Percentiles rank a stretch among this genome's conserved stretches.
Conservation (phyloP, 2,113 vertebrate genomes). For the Cyanistes caeruleus region DNA sequence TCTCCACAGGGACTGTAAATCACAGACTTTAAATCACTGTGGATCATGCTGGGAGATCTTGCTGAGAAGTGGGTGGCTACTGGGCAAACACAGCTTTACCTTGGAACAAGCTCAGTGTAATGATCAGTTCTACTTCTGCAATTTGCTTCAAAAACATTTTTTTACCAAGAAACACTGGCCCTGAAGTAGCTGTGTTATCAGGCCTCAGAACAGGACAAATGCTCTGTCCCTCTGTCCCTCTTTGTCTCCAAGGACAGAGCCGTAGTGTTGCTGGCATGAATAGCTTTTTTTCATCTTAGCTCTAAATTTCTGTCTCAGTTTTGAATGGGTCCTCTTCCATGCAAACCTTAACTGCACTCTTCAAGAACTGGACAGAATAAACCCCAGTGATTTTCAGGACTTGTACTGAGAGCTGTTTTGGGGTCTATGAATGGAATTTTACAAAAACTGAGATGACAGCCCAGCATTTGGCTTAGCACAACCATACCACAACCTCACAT, state of each 20-base stretch:
- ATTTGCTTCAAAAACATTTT: background rate
- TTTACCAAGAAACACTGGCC: background rate
- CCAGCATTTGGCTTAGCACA: background rate
- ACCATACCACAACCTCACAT: background rate
- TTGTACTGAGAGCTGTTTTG: background rate
- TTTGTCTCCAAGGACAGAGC: background rate
- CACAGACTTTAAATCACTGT: background rate
- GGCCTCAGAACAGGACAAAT: background rate
- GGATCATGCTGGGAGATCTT: background rate
- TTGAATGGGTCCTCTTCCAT: background rate
- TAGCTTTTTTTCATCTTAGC: background rate
- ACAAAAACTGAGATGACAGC: background rate
- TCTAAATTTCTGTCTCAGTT: background rate
- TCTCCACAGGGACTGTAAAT: background rate
- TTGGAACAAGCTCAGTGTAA: background rate
- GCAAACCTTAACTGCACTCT: background rate
- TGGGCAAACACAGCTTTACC: background rate
- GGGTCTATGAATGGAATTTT: background rate
- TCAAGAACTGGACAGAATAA: background rate
- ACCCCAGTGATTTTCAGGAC: background rate
- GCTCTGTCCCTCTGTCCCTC: background rate
- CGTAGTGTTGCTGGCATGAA: background rate
- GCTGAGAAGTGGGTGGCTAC: background rate
- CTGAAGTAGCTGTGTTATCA: background rate
- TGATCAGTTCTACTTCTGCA: background rate